Conservation (phyloP, 2,888 invertebrate genomes). For the Plebejus argus region DNA sequence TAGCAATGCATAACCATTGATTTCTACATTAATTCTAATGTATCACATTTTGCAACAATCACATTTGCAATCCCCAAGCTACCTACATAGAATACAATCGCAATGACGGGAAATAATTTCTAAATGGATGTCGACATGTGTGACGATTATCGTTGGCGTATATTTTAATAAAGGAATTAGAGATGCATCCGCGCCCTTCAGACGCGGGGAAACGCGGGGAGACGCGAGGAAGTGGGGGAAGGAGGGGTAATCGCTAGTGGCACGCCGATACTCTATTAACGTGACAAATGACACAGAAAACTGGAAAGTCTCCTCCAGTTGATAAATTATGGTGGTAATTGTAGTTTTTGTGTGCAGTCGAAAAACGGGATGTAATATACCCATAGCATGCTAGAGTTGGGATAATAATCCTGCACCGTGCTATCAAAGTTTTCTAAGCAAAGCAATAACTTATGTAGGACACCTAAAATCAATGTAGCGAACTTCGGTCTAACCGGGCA, state of each 20-base stretch:
- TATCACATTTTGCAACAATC: background rate
- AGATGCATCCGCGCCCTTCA: slow-evolving; percentile 1
- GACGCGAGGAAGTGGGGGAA: background rate
- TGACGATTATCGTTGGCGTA: slow-evolving; percentile 1
- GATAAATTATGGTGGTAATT: slow-evolving; percentile 1
- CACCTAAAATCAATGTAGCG: no score
- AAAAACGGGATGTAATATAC: background rate
- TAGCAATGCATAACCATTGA: background rate
- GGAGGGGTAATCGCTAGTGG: background rate
- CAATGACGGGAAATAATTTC: background rate
- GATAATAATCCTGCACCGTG: no score
- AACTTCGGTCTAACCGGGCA: no score
- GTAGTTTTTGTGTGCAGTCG: slow-evolving; percentile 13
- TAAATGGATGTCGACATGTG: background rate
- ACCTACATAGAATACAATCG: background rate
- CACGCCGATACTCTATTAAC: slow-evolving; percentile 19
- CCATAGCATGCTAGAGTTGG: no score
- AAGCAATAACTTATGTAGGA: no score
- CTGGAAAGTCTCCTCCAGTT: background rate
- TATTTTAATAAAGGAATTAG: slow-evolving; percentile 25
- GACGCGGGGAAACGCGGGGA: background rate
- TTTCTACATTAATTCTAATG: background rate
- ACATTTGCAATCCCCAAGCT: background rate
- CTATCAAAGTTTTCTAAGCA: no score
- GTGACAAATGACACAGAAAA: slow-evolving; percentile 21